phyloP scores from a whole-genome alignment of 2,888 invertebrate species.

The Ariolimax columbianus region DNA sequence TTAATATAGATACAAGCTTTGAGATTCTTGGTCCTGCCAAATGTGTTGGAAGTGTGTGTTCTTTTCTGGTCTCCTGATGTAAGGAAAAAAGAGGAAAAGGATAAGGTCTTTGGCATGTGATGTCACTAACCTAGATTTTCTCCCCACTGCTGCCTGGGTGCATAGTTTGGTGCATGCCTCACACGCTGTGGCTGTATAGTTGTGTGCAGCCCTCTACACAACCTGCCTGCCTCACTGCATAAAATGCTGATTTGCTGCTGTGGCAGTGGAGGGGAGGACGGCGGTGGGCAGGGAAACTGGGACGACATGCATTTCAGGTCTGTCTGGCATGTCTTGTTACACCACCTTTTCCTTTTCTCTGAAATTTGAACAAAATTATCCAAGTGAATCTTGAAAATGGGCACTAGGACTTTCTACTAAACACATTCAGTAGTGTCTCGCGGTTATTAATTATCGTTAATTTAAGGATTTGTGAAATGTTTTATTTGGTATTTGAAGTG shows the following conservation, averaged over 20 bases:
- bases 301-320: conserved; percentile 51
- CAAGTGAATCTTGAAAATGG: conserved; percentile 28
- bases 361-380: conserved; percentile 28
- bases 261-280: conserved; percentile 41
- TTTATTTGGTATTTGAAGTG: background rate
- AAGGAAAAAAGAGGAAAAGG: background rate
- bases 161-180: conserved; percentile 45
- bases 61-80: background rate
- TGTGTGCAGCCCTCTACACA: conserved; percentile 49
- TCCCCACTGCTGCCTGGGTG: conserved; percentile 50
- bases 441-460: conserved; percentile 12
- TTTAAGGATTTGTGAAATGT: background rate
- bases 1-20: background rate
- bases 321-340: conserved; percentile 49
- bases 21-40: background rate
- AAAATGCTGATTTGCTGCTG: conserved; percentile 47
- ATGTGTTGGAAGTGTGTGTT: conserved; percentile 11
- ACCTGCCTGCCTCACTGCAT: conserved; percentile 51
- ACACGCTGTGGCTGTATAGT: conserved; percentile 39
- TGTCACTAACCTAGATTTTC: conserved; percentile 48
- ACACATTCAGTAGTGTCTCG: background rate
- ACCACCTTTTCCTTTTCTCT: conserved; percentile 41
- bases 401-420: background rate
- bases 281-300: conserved; percentile 47
- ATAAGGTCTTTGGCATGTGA: conserved; percentile 10